Evolutionary conservation across 2,888 invertebrate genomes (phyloP), one percentile per base, ranked within the genome.

Genomic region (Strigamia maritima): DNA sequence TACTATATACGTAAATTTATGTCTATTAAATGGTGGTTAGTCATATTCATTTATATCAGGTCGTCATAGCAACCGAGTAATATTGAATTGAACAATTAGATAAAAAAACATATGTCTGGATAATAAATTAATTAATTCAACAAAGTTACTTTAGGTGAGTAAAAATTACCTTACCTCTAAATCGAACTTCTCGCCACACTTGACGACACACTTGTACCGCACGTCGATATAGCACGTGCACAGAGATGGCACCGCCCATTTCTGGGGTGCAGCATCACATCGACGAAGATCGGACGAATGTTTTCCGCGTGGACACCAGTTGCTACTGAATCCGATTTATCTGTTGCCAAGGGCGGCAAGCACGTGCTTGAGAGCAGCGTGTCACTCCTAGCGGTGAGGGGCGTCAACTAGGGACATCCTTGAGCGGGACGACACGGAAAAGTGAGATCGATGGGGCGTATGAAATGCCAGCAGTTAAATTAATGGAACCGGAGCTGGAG

Each of bases 171-270:
- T 75, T 40, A 75, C 75, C 75, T 75, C 22, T 40, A n/a, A 75
- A 75, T 35, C 75, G 35, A 12, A 75, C 75, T 75, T 75, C 75
- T 35, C 31, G 26, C 75, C 75, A 75, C 19, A 40, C 75, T 22
- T 40, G 75, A 19, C 75, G 75, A 31, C 28, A 75, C 4, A 75
- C 38, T 10, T 40, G 14, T n/a, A 75, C 31, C 1, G 35, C 31
- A 22, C 75, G 35, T 22, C 31, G n/a, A 12, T 22, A 75, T 16
- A 75, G n/a, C 31, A 75, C 38, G 40, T 26, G 75, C 75, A 75
- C 75, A 22, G 75, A 75, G 31, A 40, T 28, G 75, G 75, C 40
- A 75, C 38, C 75, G 35, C 75, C 75, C 75, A 75, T 75, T 26
- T 28, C 65, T 24, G 65, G 28, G 65, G 14, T 65, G 65, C 65